These are phyloP conservation scores for Chloropsis cyanopogon DNA, from an alignment of 2,113 vertebrate genomes.

Conservation along the genomic window DNA sequence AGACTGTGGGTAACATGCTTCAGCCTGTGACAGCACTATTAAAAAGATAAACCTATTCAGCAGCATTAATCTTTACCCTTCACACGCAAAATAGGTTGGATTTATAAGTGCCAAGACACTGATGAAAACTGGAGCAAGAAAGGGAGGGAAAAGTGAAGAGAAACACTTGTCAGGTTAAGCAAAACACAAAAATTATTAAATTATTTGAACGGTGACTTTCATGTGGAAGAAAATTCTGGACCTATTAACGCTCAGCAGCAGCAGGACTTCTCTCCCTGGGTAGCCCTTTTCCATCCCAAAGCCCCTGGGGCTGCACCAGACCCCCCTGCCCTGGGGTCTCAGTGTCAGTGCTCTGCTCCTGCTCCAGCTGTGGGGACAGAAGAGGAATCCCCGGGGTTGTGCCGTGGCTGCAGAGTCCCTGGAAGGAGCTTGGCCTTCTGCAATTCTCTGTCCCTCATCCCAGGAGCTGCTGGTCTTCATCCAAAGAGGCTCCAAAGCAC, in stretches of 20 bases:
- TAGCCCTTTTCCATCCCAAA: neutral
- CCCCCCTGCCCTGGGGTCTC: too few species aligned
- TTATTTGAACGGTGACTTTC: neutral
- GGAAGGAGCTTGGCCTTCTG: neutral
- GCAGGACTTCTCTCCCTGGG: neutral
- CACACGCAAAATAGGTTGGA: neutral
- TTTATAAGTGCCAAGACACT: neutral
- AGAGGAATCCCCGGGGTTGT: neutral
- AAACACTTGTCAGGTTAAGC: neutral
- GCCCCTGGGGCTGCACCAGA: neutral
- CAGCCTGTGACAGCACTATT: neutral
- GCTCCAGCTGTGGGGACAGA: accelerated
- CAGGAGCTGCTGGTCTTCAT: neutral
- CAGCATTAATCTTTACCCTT: neutral
- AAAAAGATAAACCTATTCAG: neutral
- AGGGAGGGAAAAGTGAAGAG: neutral
- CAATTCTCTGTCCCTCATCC: neutral
- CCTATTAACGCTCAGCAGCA: neutral
- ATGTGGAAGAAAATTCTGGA: neutral
- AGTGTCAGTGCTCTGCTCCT: neutral
- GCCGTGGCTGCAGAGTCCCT: neutral
- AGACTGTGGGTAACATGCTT: neutral
- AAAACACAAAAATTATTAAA: neutral
- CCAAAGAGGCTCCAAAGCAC: neutral
- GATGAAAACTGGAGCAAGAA: neutral